Conservation (phyloP, 2,888 invertebrate genomes). For the Himalopsyche kuldschensis region DNA sequence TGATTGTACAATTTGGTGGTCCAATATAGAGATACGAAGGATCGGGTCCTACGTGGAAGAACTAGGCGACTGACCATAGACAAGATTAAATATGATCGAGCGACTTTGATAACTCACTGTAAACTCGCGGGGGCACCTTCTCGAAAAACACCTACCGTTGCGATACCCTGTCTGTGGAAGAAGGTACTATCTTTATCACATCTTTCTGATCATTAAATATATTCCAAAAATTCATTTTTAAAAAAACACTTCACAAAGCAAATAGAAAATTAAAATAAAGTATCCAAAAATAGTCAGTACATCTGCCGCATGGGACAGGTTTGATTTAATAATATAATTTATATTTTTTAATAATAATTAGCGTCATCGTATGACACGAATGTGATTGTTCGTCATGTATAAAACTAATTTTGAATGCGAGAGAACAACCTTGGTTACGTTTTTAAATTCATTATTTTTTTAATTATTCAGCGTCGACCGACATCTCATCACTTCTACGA, state of each 20-base stretch:
- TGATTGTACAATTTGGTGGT: constrained; percentile 20
- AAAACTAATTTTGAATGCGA: constrained; percentile 3
- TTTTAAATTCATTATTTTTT: not conserved
- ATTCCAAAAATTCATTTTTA: constrained; percentile 11
- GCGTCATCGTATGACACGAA: constrained; percentile 6
- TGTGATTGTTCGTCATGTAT: constrained; percentile 24
- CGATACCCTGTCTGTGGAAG: constrained; percentile 36
- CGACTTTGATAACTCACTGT: constrained; percentile 12
- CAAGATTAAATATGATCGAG: constrained; percentile 12
- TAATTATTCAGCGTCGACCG: not conserved
- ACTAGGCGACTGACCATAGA: constrained; percentile 35
- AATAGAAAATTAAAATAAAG: constrained; percentile 26
- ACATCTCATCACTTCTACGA: constrained; percentile 34
- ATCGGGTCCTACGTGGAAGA: constrained; percentile 14
- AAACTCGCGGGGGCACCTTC: not conserved
- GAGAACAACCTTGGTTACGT: constrained; percentile 1
- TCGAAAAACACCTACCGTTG: constrained; percentile 2
- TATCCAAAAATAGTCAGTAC: constrained; percentile 36
- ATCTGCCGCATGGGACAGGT: not conserved
- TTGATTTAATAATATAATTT: constrained; percentile 2
- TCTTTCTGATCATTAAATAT: constrained; percentile 29
- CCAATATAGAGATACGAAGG: constrained; percentile 1
- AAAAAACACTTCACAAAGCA: constrained; percentile 20
- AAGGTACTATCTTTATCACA: constrained; percentile 38
- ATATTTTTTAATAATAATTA: constrained; percentile 5